Percentiles rank a stretch among this genome's conserved stretches.
phyloP scores from a whole-genome alignment of 2,797 vertebrate species.

The Acrossocheilus fasciatus region DNA sequence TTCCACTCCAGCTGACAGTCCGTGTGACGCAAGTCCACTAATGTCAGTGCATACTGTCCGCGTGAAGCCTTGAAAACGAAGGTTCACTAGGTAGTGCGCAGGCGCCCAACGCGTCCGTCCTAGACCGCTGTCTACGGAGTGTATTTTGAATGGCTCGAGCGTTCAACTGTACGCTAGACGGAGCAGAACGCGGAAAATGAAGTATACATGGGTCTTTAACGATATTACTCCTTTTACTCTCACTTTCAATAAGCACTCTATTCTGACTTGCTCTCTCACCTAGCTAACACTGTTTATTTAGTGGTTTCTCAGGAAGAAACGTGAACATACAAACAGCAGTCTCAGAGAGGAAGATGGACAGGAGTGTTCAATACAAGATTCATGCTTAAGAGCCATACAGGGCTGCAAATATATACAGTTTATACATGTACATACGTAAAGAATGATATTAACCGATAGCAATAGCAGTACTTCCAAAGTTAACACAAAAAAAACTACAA shows the following conservation, averaged over 20 bases:
- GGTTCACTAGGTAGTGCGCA: not conserved
- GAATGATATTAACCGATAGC: constrained; percentile 66
- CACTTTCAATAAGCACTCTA: constrained; percentile 24
- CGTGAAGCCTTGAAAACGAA: not conserved
- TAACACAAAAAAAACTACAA: constrained; percentile 62
- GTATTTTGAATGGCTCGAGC: not conserved
- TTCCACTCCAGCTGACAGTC: not conserved
- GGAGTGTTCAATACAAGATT: constrained; percentile 69
- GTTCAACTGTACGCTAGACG: not conserved
- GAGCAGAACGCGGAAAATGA: not conserved
- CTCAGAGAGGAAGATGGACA: constrained; percentile 61
- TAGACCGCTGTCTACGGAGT: not conserved
- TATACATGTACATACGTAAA: constrained; percentile 79
- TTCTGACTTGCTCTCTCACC: constrained; percentile 41
- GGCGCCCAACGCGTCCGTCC: no score
- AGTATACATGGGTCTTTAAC: not conserved
- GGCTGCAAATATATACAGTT: constrained; percentile 80
- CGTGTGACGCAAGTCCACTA: not conserved
- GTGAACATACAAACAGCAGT: constrained; percentile 62
- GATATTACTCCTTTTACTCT: constrained; percentile 8
- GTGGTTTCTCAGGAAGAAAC: constrained; percentile 61
- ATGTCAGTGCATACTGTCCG: not conserved
- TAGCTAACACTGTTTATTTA: constrained; percentile 61
- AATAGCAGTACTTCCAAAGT: constrained; percentile 67
- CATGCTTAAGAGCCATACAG: constrained; percentile 79